Evolutionary conservation across 2,888 invertebrate genomes (phyloP).

Genomic region (Acronicta aceris): DNA sequence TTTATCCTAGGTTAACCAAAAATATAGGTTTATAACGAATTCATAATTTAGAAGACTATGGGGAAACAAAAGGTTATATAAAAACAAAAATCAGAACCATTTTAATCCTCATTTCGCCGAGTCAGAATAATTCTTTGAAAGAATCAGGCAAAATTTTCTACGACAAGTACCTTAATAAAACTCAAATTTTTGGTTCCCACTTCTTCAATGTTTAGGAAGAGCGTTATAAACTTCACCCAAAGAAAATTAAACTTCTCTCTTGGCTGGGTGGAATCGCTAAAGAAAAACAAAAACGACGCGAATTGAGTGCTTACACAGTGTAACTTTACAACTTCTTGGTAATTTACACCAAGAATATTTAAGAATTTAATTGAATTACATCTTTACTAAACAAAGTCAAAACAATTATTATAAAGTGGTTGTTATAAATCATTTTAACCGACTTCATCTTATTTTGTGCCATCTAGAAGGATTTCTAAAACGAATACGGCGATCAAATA

Average conservation of each 20-base stretch:
- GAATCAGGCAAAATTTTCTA: conserved; percentile 48
- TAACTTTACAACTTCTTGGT: conserved; percentile 57
- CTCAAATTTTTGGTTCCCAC: conserved; percentile 56
- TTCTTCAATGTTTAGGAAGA: conserved; percentile 62
- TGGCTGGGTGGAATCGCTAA: conserved; percentile 49
- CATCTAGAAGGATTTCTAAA: too few species aligned
- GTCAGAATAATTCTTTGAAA: conserved; percentile 32
- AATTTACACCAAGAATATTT: conserved; percentile 54
- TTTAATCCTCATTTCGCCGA: conserved; percentile 44
- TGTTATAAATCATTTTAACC: neutral
- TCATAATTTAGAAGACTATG: conserved; percentile 2
- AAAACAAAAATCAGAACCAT: conserved; percentile 42
- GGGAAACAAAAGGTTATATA: neutral
- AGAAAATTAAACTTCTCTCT: conserved; percentile 67
- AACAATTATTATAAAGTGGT: conserved; percentile 11
- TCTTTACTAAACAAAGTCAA: conserved; percentile 17
- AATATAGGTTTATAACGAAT: conserved; percentile 3
- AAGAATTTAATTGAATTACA: conserved; percentile 47
- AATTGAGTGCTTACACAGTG: conserved; percentile 58
- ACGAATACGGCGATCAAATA: too few species aligned
- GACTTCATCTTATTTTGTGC: too few species aligned
- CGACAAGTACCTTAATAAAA: conserved; percentile 54
- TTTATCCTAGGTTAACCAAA: too few species aligned
- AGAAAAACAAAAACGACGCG: conserved; percentile 60
- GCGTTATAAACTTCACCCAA: conserved; percentile 56